These are phyloP conservation scores for Heliothis subflexa DNA, from an alignment of 1,140 invertebrate species.

Conservation along the genomic window DNA sequence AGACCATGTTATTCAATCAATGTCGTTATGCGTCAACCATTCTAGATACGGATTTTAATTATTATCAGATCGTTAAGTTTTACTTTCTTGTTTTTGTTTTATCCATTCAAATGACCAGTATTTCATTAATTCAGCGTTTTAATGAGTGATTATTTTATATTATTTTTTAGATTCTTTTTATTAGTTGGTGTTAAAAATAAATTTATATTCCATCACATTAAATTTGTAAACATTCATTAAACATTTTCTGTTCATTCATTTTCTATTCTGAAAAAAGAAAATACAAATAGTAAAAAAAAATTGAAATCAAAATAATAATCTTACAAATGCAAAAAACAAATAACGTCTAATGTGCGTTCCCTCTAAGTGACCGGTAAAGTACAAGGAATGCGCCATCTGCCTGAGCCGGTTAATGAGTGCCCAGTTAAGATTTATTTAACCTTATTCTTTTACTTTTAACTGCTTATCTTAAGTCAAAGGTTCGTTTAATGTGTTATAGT, in stretches of 20 bases:
- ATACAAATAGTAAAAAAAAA: not conserved
- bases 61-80: not conserved
- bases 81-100: not conserved
- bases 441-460: slow-evolving; percentile 41
- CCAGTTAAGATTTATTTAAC: slow-evolving; percentile 43
- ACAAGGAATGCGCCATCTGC: slow-evolving; percentile 35
- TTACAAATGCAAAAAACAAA: too few relatives aligned
- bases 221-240: too few relatives aligned
- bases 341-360: slow-evolving; percentile 22
- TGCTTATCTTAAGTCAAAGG: slow-evolving; percentile 41
- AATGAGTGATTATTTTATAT: too few relatives aligned
- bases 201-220: too few relatives aligned
- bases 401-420: slow-evolving; percentile 33
- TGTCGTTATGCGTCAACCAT: slow-evolving; percentile 9
- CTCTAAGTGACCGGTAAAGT: slow-evolving; percentile 31
- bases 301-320: not conserved
- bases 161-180: too few relatives aligned
- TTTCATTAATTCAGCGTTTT: too few relatives aligned
- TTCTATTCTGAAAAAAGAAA: not conserved
- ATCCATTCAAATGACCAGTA: too few relatives aligned
- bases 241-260: too few relatives aligned
- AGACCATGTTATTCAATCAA: slow-evolving; percentile 30
- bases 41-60: not conserved
- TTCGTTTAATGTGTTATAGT: slow-evolving; percentile 29
- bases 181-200: too few relatives aligned